phyloP scores from a whole-genome alignment of 1,140 invertebrate species.

The Streblospio benedicti region DNA sequence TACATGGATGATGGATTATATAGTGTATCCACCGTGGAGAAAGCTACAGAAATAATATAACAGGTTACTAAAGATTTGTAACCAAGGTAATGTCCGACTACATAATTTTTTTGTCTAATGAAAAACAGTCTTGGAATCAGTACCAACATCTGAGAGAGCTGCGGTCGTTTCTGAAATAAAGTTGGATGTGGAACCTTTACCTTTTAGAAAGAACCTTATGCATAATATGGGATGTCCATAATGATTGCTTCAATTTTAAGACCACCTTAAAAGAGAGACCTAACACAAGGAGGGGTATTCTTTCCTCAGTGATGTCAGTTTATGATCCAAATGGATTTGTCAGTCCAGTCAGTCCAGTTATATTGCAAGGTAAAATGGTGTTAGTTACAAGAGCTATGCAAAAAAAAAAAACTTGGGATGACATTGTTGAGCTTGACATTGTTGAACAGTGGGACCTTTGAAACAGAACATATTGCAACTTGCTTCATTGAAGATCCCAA shows the following conservation, averaged over 20 bases:
- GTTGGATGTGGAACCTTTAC: too few species aligned
- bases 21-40: not conserved
- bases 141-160: too few species aligned
- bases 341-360: constrained; percentile 19
- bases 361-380: constrained; percentile 19
- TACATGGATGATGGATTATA: constrained; percentile 21
- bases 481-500: constrained; percentile 8
- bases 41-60: too few species aligned
- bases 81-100: too few species aligned
- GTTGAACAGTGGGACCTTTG: constrained; percentile 15
- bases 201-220: too few species aligned
- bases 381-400: constrained; percentile 15
- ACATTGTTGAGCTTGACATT: constrained; percentile 8
- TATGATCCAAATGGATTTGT: constrained; percentile 27
- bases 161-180: too few species aligned
- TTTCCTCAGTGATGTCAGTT: constrained; percentile 22
- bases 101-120: too few species aligned
- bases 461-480: not conserved
- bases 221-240: too few species aligned
- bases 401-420: constrained; percentile 18
- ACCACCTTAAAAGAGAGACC: constrained; percentile 7
- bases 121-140: too few species aligned
- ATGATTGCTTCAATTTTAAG: constrained; percentile 16
- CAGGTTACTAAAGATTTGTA: too few species aligned
- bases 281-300: constrained; percentile 19